Base-by-base conservation (phyloP, 2,888 invertebrate genomes). In the Drosophila macrospina region DNA sequence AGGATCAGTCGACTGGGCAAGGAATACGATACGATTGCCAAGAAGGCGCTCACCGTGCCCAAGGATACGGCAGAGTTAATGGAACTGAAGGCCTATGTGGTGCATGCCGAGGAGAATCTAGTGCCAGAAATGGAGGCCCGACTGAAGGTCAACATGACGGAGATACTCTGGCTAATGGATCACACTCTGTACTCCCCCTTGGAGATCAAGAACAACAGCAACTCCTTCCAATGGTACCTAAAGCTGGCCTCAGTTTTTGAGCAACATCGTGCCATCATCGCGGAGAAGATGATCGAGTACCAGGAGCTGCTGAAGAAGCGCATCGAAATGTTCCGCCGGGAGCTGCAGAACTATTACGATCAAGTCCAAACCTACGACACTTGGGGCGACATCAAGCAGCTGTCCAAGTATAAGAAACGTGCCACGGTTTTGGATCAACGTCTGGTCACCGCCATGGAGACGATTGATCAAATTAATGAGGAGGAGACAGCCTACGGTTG, bases 401-500 rank as follows among this genome's bases (percentile, higher is more conserved):
- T 99, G 59, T 93, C 95, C 10, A 96, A 96, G 88, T 98, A 99
- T 89, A 95, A 96, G 63, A 85, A 95, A 51, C 96, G 97, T 76
- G 96, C 98, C 0, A 94, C 94, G n/a, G 93, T 94, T 45, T 93
- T 99, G 34, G 97, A 98, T 90, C 94, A 94, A 59, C 89, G 90
- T 11, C 72, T 91, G 73, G 91, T 89, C 94, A 95, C 93, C 4
- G 98, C 98, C 4, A 94, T 97, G 92, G 94, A 94, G 45, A 95
- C 94, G 67, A 97, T 98, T 70, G 97, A 98, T 86, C 94, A 95
- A 66, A 98, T 99, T 86, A 99, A 99, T 91, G 96, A 95, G 89
- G 98, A 99, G 91, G 99, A 99, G 91, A 93, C 94, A 30, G 94
- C 98, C 15, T 98, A 96, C 90, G 97, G 96, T 10, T 98, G 96